Evolutionary conservation across 2,797 vertebrate species (phyloP).

Genomic region (Spondyliosoma cantharus): DNA sequence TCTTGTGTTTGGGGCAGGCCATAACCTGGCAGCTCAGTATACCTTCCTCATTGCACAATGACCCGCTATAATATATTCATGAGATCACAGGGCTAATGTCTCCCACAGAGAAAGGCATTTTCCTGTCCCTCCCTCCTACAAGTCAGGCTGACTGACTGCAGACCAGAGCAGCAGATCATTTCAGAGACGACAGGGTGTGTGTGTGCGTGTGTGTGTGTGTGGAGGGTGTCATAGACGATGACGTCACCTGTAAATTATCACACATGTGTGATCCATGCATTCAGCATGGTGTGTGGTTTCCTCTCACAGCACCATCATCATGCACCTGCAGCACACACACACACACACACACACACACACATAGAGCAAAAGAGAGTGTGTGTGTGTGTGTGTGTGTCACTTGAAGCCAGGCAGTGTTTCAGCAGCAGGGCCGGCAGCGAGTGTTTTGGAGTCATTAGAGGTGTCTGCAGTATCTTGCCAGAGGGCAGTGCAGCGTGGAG

Average conservation of each 20-base stretch:
- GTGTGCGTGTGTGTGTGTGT: background rate
- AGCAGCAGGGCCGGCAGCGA: conserved; percentile 32
- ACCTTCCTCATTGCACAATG: conserved; percentile 84
- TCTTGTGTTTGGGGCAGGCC: conserved; percentile 41
- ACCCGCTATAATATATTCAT: conserved; percentile 86
- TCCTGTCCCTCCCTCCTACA: conserved; percentile 64
- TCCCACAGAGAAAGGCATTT: conserved; percentile 80
- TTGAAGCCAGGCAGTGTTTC: conserved; percentile 32
- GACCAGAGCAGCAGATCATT: conserved; percentile 68
- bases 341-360: background rate
- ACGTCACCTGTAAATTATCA: conserved; percentile 60
- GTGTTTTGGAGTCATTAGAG: conserved; percentile 67
- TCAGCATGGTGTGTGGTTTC: conserved; percentile 26
- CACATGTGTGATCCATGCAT: conserved; percentile 44
- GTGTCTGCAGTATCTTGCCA: conserved; percentile 76
- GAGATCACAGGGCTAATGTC: conserved; percentile 84
- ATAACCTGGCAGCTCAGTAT: conserved; percentile 68
- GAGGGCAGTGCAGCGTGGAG: conserved; percentile 79
- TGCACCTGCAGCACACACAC: conserved; percentile 36
- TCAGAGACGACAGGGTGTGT: conserved; percentile 12
- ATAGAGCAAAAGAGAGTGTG: background rate
- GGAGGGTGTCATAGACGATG: conserved; percentile 39
- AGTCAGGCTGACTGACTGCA: conserved; percentile 64
- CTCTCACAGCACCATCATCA: background rate
- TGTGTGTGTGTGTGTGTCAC: conserved; percentile 21